Conservation (phyloP, 2,113 vertebrate species). For the Aspiorhynchus laticeps region DNA sequence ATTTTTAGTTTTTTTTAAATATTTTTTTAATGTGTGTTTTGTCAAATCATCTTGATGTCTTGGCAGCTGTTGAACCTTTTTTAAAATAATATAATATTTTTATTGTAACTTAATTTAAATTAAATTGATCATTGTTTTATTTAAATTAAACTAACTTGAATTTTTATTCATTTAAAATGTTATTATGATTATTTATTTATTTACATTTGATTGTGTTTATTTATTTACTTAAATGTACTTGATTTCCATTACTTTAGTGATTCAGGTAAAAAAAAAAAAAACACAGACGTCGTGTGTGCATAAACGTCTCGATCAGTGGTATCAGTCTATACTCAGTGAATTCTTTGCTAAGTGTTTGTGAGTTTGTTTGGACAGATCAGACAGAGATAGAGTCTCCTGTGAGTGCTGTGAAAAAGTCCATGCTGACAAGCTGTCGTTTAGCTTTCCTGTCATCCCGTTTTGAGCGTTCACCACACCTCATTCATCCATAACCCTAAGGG, state of each 20-base stretch:
- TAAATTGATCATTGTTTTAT: background rate
- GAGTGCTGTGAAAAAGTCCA: slow-evolving; percentile 48
- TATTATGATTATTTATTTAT: background rate
- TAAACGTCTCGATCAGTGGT: background rate
- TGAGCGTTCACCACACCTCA: slow-evolving; percentile 48
- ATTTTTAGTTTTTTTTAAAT: background rate
- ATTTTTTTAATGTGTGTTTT: background rate
- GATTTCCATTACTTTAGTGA: background rate
- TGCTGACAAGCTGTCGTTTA: slow-evolving; percentile 52
- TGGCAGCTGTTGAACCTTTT: background rate
- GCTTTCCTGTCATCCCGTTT: slow-evolving; percentile 48
- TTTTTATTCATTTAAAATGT: background rate
- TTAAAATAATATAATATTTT: background rate
- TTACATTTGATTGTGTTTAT: background rate
- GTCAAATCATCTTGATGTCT: background rate
- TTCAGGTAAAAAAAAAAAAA: background rate
- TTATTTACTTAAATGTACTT: background rate
- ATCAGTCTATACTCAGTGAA: background rate
- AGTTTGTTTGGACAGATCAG: slow-evolving; percentile 23
- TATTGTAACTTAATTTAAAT: too few relatives aligned
- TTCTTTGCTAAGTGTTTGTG: background rate
- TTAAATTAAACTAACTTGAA: background rate
- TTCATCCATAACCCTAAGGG: slow-evolving; percentile 43
- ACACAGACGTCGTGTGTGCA: too few relatives aligned
- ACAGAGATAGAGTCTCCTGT: slow-evolving; percentile 19